Evolutionary conservation across 2,797 vertebrate species (phyloP).

Genomic region (Podarcis siculus): DNA sequence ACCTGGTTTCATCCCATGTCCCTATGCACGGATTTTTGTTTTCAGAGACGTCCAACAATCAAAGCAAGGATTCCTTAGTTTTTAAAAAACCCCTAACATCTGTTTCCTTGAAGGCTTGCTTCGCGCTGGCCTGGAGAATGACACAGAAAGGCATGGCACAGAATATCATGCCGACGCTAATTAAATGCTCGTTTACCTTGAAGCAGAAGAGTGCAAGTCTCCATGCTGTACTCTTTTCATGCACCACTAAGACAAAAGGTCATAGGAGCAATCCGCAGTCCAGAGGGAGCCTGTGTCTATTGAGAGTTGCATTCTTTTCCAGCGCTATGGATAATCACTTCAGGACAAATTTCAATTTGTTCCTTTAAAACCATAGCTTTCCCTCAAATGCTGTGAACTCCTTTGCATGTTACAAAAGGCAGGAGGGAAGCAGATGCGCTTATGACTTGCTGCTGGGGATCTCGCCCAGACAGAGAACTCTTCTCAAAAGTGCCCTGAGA

Average conservation of each 20-base stretch:
- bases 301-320: not conserved
- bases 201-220: conserved; percentile 43
- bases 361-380: conserved; percentile 17
- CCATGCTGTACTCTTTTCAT: conserved; percentile 26
- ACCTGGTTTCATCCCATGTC: conserved; percentile 59
- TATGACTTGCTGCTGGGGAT: not conserved
- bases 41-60: conserved; percentile 55
- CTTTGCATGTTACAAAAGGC: not conserved
- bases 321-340: not conserved
- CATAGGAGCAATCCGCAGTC: conserved; percentile 26
- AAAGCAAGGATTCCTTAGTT: conserved; percentile 67
- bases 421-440: not conserved
- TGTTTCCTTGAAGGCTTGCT: conserved; percentile 62
- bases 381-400: not conserved
- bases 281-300: conserved; percentile 20
- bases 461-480: not conserved
- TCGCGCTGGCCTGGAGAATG: conserved; percentile 48
- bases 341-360: conserved; percentile 1
- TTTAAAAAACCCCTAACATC: conserved; percentile 59
- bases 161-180: conserved; percentile 43
- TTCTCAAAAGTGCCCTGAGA: not conserved
- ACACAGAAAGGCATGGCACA: conserved; percentile 50
- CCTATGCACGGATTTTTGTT: conserved; percentile 45
- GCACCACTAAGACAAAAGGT: conserved; percentile 32
- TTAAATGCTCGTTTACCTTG: conserved; percentile 58